Conservation (phyloP, 2,797 vertebrate species). For the Clarias fuscus region DNA sequence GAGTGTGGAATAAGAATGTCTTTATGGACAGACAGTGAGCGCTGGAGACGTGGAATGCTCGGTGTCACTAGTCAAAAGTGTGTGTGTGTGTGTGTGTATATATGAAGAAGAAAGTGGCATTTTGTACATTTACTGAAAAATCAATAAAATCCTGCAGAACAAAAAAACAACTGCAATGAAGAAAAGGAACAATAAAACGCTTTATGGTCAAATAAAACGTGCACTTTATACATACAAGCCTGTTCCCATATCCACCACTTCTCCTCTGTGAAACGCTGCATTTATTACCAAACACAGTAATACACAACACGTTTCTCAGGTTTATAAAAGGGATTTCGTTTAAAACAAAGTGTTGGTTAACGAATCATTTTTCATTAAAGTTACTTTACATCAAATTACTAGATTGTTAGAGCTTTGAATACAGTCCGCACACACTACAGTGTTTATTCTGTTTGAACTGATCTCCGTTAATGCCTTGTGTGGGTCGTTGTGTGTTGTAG, state of each 20-base stretch:
- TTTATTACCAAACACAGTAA: not conserved
- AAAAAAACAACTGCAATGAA: not conserved
- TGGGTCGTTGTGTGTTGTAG: not conserved
- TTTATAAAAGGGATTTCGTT: too few relatives aligned
- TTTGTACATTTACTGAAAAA: not conserved
- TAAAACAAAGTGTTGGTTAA: not conserved
- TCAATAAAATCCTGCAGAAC: not conserved
- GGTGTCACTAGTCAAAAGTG: not conserved
- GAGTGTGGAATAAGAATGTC: too few relatives aligned
- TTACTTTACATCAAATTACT: not conserved
- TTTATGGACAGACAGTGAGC: too few relatives aligned
- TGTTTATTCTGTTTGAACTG: not conserved
- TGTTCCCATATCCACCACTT: not conserved
- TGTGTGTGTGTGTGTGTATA: not conserved
- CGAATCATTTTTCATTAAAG: not conserved
- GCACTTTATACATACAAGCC: not conserved
- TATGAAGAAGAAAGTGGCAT: not conserved
- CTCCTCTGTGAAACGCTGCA: not conserved
- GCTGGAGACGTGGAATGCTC: too few relatives aligned
- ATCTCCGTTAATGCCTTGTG: not conserved
- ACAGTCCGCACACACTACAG: too few relatives aligned
- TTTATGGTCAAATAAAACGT: conserved; percentile 1
- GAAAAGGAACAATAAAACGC: not conserved
- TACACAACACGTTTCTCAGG: not conserved
- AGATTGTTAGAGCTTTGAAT: not conserved